Percentiles rank a stretch among this genome's conserved stretches.
phyloP scores from a whole-genome alignment of 2,797 vertebrate genomes.

The Diplodus sargus region DNA sequence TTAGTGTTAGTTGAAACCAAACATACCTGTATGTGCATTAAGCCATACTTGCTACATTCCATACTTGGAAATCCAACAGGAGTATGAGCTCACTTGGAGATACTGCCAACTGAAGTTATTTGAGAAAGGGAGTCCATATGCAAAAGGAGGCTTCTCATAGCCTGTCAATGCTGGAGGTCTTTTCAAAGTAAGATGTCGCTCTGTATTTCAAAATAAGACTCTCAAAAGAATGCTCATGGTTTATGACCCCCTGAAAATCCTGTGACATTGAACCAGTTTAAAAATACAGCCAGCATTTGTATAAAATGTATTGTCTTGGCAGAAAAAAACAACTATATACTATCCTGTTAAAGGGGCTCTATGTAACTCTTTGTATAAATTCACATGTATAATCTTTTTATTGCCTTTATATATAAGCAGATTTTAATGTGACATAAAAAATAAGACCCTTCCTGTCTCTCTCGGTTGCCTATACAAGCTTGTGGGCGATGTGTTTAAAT shows the following conservation, averaged over 20 bases:
- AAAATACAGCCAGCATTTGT: neutral
- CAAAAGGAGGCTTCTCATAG: neutral
- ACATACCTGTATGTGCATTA: neutral
- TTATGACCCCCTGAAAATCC: neutral
- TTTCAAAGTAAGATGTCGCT: neutral
- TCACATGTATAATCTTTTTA: too few relatives aligned
- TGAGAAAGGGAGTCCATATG: conserved; percentile 10
- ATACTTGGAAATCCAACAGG: conserved; percentile 9
- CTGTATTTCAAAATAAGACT: neutral
- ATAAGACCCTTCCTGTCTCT: too few relatives aligned
- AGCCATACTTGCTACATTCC: neutral
- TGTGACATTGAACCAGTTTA: neutral
- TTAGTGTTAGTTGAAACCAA: neutral
- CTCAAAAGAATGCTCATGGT: neutral
- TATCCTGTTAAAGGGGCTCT: too few relatives aligned
- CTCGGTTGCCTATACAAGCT: too few relatives aligned
- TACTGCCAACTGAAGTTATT: conserved; percentile 22
- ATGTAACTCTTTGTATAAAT: too few relatives aligned
- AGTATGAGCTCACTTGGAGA: neutral
- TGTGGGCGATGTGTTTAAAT: too few relatives aligned
- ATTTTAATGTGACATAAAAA: too few relatives aligned
- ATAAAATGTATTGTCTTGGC: neutral
- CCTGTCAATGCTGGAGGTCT: neutral
- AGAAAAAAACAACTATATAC: neutral
- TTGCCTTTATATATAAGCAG: too few relatives aligned